Base-by-base conservation (phyloP, 2,888 invertebrate species). In the Barypeithes pellucidus region DNA sequence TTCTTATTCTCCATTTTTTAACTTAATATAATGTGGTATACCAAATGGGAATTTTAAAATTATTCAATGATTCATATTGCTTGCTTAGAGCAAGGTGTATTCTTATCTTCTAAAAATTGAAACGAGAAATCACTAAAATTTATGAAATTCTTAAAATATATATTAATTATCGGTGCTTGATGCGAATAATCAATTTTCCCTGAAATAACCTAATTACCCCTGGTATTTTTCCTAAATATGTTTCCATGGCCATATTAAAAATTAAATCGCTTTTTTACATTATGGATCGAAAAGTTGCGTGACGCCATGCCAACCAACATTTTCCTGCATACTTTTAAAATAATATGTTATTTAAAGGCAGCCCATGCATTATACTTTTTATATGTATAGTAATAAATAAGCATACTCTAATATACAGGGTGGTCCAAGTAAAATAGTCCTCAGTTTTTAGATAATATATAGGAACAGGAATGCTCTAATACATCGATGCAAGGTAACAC, bases 281-380 rank as follows among this genome's bases (percentile, higher is more conserved):
- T 70, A 70, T 70, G 63, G 70, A 70, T 70, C 70, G 63, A 57
- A 54, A 41, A 41, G 52, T 70, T 54, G 70, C 70, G 70, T 70
- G 70, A 63, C 57, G 43, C 14, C 18, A 41, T 52, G 54, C 14
- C 18, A 41, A 39, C 66, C 54, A 22, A 57, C 62, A 33, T 63
- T 62, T 69, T 70, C 41, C 47, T 54, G 43, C 63, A 63, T 57
- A 62, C 54, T 70, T 70, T 63, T 69, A 45, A 67, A 61, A 61
- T 66, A 47, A 61, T 47, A 50, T 61, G 68, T 69, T 69, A 62
- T 24, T 62, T 69, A 52, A 69, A 69, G 61, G 36, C 50, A 61
- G 20, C 61, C 68, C 52, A 52, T 41, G 36, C 67, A 67, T 67
- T 67, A 29, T 47, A 59, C 3, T 29, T 39, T 59, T 67, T 67